A percentile compares a stretch with the other conserved stretches of the same genome.
These are phyloP conservation scores for Abrostola triplasia DNA, from an alignment of 2,888 invertebrate genomes.

Conservation along the genomic window DNA sequence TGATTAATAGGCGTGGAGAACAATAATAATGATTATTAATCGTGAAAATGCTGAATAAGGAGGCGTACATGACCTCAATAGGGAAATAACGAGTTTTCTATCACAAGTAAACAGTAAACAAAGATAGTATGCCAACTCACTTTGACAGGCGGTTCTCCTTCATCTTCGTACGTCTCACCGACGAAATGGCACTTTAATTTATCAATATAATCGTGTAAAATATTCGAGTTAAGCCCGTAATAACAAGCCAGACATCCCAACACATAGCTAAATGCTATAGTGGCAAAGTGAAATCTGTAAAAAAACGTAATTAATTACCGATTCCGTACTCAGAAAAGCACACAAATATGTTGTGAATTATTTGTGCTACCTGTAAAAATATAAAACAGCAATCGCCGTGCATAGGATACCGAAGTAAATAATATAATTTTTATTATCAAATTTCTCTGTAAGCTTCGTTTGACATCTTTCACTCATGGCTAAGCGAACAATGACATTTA, in stretches of 20 bases:
- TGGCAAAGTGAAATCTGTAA: slow-evolving; percentile 84
- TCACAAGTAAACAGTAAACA: slow-evolving; percentile 55
- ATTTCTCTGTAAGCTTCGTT: slow-evolving; percentile 81
- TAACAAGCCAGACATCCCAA: slow-evolving; percentile 87
- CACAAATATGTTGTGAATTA: slow-evolving; percentile 32
- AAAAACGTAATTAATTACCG: slow-evolving; percentile 64
- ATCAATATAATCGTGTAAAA: slow-evolving; percentile 75
- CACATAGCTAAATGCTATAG: slow-evolving; percentile 82
- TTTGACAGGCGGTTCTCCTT: slow-evolving; percentile 64
- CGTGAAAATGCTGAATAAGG: slow-evolving; percentile 34
- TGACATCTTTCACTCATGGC: slow-evolving; percentile 88
- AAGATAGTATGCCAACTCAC: slow-evolving; percentile 68
- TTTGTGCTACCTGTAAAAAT: slow-evolving; percentile 78
- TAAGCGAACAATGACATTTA: slow-evolving; percentile 75
- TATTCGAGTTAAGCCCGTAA: slow-evolving; percentile 76
- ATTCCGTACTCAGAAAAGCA: slow-evolving; percentile 34
- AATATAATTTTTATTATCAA: slow-evolving; percentile 84
- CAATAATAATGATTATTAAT: slow-evolving; percentile 42
- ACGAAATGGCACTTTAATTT: slow-evolving; percentile 79
- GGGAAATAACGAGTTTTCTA: slow-evolving; percentile 50
- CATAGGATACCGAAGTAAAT: slow-evolving; percentile 79
- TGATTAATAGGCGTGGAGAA: slow-evolving; percentile 11
- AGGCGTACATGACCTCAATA: slow-evolving; percentile 60
- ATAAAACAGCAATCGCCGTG: slow-evolving; percentile 76
- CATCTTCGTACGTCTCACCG: slow-evolving; percentile 59